Percentiles rank a stretch among this genome's conserved stretches.
These are phyloP conservation scores for Hemithea aestivaria DNA, from an alignment of 2,888 invertebrate species.

Conservation along the genomic window DNA sequence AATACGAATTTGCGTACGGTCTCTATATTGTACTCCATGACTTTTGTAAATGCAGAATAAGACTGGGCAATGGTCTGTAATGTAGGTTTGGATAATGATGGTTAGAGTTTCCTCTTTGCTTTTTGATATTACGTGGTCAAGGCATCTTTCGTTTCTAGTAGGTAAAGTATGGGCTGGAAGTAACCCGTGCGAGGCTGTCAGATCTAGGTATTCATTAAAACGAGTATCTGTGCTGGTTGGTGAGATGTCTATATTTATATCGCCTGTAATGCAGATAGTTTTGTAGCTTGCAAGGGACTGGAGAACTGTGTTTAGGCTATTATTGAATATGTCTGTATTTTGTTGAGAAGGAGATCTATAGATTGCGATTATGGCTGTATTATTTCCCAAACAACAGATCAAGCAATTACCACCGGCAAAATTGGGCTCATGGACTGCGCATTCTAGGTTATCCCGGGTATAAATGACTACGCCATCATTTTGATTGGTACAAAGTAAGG, in stretches of 20 bases:
- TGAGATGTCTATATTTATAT: constrained; percentile 20
- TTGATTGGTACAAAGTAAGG: too few species aligned
- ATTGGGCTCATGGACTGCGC: too few species aligned
- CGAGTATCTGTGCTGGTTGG: constrained; percentile 2
- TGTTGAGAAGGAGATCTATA: constrained; percentile 21
- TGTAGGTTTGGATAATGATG: constrained; percentile 9
- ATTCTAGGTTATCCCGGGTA: too few species aligned
- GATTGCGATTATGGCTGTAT: constrained; percentile 6
- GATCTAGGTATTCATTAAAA: constrained; percentile 14
- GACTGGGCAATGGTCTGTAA: constrained; percentile 21
- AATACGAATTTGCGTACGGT: too few species aligned
- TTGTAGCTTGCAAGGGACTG: background rate
- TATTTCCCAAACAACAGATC: too few species aligned
- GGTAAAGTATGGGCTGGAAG: constrained; percentile 19
- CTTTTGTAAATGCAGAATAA: constrained; percentile 3
- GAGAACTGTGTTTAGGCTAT: constrained; percentile 4
- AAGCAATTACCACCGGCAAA: too few species aligned
- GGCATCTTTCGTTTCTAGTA: constrained; percentile 19
- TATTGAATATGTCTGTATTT: constrained; percentile 2
- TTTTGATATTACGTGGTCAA: constrained; percentile 16
- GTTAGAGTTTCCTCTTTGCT: constrained; percentile 1
- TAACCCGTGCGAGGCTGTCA: constrained; percentile 13
- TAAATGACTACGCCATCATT: too few species aligned
- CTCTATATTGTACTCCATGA: too few species aligned
- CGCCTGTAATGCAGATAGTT: constrained; percentile 11